phyloP scores from a whole-genome alignment of 2,888 invertebrate species.

The Agrilus cyanescens region DNA sequence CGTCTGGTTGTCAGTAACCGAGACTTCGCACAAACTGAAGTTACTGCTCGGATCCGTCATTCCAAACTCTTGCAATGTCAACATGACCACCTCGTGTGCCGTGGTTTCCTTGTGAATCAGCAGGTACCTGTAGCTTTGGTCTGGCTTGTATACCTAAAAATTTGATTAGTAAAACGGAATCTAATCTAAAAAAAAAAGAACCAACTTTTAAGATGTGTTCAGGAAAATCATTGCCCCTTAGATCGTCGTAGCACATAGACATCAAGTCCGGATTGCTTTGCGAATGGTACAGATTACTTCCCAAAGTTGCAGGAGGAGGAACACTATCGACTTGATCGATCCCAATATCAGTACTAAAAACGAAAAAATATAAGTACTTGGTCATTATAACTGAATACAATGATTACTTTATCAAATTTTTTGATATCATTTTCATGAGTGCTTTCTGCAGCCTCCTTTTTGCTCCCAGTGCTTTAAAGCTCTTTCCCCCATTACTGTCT shows the following conservation, averaged over 20 bases:
- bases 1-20: constrained; percentile 89
- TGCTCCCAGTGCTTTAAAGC: constrained; percentile 83
- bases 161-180: constrained; percentile 1
- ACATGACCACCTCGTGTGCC: constrained; percentile 88
- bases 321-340: constrained; percentile 54
- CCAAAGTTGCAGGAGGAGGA: constrained; percentile 39
- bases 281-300: constrained; percentile 65
- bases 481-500: constrained; percentile 40
- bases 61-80: constrained; percentile 91
- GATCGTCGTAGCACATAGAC: constrained; percentile 70
- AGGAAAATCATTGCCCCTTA: constrained; percentile 72
- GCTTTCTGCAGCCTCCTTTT: constrained; percentile 75
- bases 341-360: constrained; percentile 36
- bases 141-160: constrained; percentile 70
- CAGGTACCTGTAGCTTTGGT: constrained; percentile 96
- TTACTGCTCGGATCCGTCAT: constrained; percentile 90
- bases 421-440: constrained; percentile 80
- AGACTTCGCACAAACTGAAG: constrained; percentile 91
- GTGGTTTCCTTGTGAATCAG: constrained; percentile 89
- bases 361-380: constrained; percentile 7
- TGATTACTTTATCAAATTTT: constrained; percentile 53
- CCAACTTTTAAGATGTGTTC: constrained; percentile 85
- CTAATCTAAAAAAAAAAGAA: not conserved
- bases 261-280: constrained; percentile 84
- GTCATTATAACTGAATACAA: constrained; percentile 1